Conservation (phyloP, 2,888 invertebrate species). For the Gymnocheta viridis region DNA sequence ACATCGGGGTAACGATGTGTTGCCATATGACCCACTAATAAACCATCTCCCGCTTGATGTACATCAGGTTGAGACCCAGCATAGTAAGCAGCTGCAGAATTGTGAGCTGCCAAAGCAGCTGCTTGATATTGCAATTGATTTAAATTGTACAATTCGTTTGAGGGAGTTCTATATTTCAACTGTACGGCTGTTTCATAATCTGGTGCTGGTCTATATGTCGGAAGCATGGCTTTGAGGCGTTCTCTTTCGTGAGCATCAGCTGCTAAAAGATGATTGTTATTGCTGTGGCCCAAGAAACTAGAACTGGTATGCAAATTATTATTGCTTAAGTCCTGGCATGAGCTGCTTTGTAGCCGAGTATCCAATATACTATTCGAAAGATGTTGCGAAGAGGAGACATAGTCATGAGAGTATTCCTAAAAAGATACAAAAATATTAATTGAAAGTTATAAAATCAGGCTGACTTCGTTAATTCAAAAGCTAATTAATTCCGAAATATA, state of each 20-base stretch:
- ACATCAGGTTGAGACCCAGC: constrained; percentile 88
- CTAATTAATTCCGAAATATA: too few species aligned
- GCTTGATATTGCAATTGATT: constrained; percentile 73
- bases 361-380: constrained; percentile 74
- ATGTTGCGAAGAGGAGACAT: constrained; percentile 73
- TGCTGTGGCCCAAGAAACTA: constrained; percentile 73
- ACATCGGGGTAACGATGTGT: constrained; percentile 85
- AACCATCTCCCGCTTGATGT: constrained; percentile 82
- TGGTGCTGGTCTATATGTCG: constrained; percentile 94
- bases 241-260: constrained; percentile 80
- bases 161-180: constrained; percentile 88
- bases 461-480: too few species aligned
- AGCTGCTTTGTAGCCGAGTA: constrained; percentile 79
- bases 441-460: too few species aligned
- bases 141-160: constrained; percentile 82
- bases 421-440: constrained; percentile 36
- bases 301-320: constrained; percentile 79
- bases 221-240: constrained; percentile 88
- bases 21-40: constrained; percentile 78
- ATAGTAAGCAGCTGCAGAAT: constrained; percentile 75
- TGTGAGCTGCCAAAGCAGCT: constrained; percentile 72
- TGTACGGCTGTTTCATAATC: constrained; percentile 97
- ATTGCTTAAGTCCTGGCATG: constrained; percentile 81
- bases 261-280: constrained; percentile 70
- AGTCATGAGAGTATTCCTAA: constrained; percentile 74